These are phyloP conservation scores for Tipula vernalis DNA, from an alignment of 2,888 invertebrate species.

Conservation along the genomic window DNA sequence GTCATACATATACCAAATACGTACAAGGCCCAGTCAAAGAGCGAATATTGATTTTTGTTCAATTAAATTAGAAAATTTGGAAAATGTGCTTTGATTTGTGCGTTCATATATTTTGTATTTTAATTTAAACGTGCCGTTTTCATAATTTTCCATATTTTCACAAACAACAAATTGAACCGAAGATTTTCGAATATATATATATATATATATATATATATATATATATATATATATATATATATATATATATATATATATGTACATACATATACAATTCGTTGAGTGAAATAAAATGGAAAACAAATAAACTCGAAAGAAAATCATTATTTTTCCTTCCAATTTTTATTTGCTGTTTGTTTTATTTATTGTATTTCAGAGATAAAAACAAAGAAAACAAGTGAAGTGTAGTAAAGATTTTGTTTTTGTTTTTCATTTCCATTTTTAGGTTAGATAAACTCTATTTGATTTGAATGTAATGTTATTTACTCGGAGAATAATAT, in stretches of 20 bases:
- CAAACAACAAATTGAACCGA: background rate
- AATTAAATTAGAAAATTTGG: background rate
- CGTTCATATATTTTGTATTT: background rate
- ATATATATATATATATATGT: too few species aligned
- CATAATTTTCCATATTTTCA: background rate
- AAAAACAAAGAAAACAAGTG: background rate
- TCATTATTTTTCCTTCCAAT: background rate
- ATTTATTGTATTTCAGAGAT: background rate
- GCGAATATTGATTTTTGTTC: background rate
- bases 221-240: too few species aligned
- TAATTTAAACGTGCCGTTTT: background rate
- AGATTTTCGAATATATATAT: background rate
- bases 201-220: background rate
- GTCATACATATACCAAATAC: background rate
- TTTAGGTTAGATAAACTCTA: background rate
- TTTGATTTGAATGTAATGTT: background rate
- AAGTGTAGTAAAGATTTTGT: background rate
- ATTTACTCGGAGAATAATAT: background rate
- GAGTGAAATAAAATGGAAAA: constrained; percentile 4
- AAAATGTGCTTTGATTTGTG: background rate
- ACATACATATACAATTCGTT: background rate
- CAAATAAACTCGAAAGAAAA: background rate
- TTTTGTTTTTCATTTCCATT: background rate
- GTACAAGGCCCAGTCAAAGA: background rate
- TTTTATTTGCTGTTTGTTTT: background rate